Base-by-base conservation (phyloP, 2,888 invertebrate species). In the Nomada lathburiana region DNA sequence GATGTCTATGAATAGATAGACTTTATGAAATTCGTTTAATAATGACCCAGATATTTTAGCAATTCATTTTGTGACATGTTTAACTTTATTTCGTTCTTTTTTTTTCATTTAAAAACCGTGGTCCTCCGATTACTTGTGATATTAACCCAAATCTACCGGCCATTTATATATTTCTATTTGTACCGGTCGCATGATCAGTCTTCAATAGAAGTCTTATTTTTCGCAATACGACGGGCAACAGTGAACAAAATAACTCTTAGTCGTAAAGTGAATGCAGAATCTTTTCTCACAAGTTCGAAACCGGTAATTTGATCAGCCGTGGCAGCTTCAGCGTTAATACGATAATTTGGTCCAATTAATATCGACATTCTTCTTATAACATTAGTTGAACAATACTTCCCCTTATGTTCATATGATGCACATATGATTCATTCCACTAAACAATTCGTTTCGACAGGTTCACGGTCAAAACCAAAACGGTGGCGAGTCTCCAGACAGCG, bases 401-500 rank as follows among this genome's bases (percentile, higher is more conserved):
- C 36, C 36, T 16, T 11, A 47, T 11, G 16, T 47, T 47, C 13
- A 16, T 47, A 3, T 2, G 16, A 16, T 47, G 2, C n/a, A 20
- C 20, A 11, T n/a, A n/a, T n/a, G n/a, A n/a, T 42, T 44, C 23
- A 26, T 26, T 26, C 29, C 18, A 2, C 11, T 47, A 13, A 70
- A 5, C 29, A 16, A 47, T 29, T 36, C 1, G 13, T 16, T 13
- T 55, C 18, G 2, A 59, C 77, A 94, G 94, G 93, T 94, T 16
- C 94, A 94, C 72, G 93, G 93, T 2, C 92, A 92, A 69, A 94
- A 95, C 82, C 92, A 94, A 84, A 95, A 95, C 85, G 96, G 97
- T 23, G 96, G 96, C n/a, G 96, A 96, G 90, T 97, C 97, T 0
- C 97, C 97, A 7, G 97, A 97, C 92, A 97, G 97, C 82, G 97